phyloP scores from a whole-genome alignment of 2,797 vertebrate species.

The Amazona ochrocephala region DNA sequence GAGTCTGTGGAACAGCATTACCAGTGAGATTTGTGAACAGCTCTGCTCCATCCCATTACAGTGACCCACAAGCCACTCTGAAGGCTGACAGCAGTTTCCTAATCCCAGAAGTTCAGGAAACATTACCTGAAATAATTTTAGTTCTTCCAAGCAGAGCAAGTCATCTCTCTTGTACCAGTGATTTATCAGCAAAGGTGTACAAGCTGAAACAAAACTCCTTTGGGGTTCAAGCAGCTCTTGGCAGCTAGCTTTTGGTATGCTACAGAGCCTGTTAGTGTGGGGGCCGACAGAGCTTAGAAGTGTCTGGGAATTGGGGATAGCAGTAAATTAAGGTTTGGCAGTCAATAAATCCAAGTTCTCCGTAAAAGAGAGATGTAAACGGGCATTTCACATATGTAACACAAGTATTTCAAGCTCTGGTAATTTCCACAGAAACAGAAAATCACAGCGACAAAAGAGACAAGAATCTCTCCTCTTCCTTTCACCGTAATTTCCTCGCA shows the following conservation, averaged over 20 bases:
- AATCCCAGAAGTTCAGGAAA: not conserved
- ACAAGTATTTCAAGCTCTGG: not conserved
- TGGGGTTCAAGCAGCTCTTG: not conserved
- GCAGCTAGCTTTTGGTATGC: not conserved
- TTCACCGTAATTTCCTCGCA: not conserved
- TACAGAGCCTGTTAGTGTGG: not conserved
- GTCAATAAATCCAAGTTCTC: not conserved
- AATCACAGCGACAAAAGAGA: not conserved
- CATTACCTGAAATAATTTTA: not conserved
- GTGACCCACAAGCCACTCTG: not conserved
- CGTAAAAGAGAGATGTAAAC: not conserved
- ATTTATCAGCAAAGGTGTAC: not conserved
- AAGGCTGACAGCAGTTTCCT: not conserved
- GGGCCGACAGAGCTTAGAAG: not conserved
- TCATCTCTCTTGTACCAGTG: not conserved
- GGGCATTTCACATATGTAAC: not conserved
- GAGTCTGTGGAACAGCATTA: accelerated
- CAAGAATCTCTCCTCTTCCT: not conserved
- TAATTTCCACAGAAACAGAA: not conserved
- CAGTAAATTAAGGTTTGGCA: not conserved
- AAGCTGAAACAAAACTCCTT: not conserved
- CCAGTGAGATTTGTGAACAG: not conserved
- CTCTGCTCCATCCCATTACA: not conserved
- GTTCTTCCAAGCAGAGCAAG: not conserved
- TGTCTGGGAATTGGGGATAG: not conserved